phyloP scores from a whole-genome alignment of 2,888 invertebrate genomes.

The Catocala fraxini region DNA sequence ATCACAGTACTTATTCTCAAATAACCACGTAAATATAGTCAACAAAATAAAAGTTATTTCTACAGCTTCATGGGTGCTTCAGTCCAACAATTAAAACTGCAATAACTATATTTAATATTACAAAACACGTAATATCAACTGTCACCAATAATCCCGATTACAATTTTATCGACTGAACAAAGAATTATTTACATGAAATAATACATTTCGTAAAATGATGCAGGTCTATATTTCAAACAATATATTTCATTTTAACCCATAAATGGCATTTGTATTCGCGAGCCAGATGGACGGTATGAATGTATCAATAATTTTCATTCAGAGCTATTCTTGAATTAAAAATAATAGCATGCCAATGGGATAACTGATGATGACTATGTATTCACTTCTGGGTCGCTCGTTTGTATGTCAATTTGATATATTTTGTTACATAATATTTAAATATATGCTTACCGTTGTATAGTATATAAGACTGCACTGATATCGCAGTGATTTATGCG shows the following conservation, averaged over 20 bases:
- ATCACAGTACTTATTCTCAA: too few relatives aligned
- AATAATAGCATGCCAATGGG: conserved; percentile 16
- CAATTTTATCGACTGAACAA: conserved; percentile 29
- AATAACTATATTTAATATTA: conserved; percentile 1
- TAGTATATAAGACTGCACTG: too few relatives aligned
- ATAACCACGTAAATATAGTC: background rate
- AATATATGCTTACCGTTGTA: too few relatives aligned
- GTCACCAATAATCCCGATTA: conserved; percentile 14
- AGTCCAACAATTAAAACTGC: background rate
- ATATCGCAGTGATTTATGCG: too few relatives aligned
- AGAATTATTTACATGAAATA: conserved; percentile 35
- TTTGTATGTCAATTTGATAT: too few relatives aligned
- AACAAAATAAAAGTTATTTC: background rate
- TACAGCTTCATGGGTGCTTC: background rate
- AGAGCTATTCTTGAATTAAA: conserved; percentile 31
- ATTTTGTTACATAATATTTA: too few relatives aligned
- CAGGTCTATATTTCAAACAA: conserved; percentile 44
- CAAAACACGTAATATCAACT: conserved; percentile 7
- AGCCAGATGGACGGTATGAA: conserved; percentile 63
- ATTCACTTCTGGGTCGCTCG: too few relatives aligned
- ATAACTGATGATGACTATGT: conserved; percentile 12
- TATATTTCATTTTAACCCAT: conserved; percentile 54
- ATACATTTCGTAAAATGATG: conserved; percentile 38
- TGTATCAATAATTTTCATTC: conserved; percentile 63
- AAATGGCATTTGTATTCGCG: conserved; percentile 49